Percentiles rank a stretch among this genome's conserved stretches.
These are phyloP conservation scores for Alloscopus bannaensis DNA, from an alignment of 2,888 invertebrate genomes.

Conservation along the genomic window DNA sequence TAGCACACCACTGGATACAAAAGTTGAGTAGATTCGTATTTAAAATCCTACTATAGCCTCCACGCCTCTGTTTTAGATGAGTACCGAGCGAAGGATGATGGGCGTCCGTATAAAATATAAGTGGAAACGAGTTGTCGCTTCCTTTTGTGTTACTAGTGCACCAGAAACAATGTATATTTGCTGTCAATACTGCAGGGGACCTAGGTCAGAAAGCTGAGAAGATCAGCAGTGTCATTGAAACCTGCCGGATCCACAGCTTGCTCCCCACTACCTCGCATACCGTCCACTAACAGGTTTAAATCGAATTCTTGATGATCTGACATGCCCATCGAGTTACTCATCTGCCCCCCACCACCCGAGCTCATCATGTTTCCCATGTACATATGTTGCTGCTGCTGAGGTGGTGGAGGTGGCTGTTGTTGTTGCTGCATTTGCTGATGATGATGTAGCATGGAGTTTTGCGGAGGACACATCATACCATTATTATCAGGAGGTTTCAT, in stretches of 20 bases:
- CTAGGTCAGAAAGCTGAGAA: no score
- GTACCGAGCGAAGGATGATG: no score
- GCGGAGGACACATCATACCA: slow-evolving; percentile 55
- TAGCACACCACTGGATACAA: slow-evolving; percentile 58
- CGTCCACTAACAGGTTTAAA: slow-evolving; percentile 55
- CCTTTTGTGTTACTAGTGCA: slow-evolving; percentile 30
- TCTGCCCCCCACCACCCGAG: slow-evolving; percentile 37
- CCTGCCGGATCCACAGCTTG: slow-evolving; percentile 40
- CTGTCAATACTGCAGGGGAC: no score
- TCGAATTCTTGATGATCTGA: slow-evolving; percentile 61
- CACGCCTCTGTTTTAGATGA: no score
- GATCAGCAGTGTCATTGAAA: slow-evolving; percentile 53
- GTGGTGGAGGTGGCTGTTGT: slow-evolving; percentile 27
- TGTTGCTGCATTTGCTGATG: slow-evolving; percentile 46
- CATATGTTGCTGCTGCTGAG: slow-evolving; percentile 41
- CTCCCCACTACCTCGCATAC: slow-evolving; percentile 50
- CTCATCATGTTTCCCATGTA: slow-evolving; percentile 50
- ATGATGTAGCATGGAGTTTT: slow-evolving; percentile 58
- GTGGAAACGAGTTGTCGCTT: slow-evolving; percentile 21
- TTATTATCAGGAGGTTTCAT: slow-evolving; percentile 54
- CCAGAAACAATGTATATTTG: slow-evolving; percentile 7
- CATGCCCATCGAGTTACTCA: slow-evolving; percentile 44
- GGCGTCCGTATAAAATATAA: no score
- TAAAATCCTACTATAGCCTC: no score
- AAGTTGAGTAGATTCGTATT: no score